Evolutionary conservation across 2,797 vertebrate genomes (phyloP).

Genomic region (Paramormyrops hopkinsi): DNA sequence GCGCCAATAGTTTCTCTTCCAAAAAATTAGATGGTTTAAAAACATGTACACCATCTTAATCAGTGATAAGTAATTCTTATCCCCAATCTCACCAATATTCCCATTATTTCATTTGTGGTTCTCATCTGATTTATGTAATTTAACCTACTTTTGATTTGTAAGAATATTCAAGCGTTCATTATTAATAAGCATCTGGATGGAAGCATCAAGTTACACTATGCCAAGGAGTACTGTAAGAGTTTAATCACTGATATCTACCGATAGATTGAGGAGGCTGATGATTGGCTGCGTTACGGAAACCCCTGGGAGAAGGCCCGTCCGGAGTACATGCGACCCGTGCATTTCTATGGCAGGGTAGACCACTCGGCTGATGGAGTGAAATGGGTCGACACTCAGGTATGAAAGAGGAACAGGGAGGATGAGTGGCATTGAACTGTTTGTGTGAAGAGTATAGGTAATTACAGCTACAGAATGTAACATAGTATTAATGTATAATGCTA

Average conservation of each 20-base stretch:
- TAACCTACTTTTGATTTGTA: background rate
- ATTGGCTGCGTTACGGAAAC: constrained; percentile 89
- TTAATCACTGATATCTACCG: background rate
- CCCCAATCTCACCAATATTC: background rate
- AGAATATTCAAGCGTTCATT: background rate
- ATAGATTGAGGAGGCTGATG: constrained; percentile 84
- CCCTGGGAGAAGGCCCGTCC: constrained; percentile 90
- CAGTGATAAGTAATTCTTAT: background rate
- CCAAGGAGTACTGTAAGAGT: background rate
- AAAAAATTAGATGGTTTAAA: background rate
- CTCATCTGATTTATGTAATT: background rate
- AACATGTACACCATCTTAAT: background rate
- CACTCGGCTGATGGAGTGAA: constrained; percentile 69
- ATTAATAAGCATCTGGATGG: background rate
- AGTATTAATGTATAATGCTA: background rate
- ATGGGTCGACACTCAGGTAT: constrained; percentile 86
- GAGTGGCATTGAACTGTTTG: background rate
- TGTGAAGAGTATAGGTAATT: too few species aligned
- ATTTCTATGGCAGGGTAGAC: constrained; percentile 80
- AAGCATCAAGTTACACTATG: background rate
- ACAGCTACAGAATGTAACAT: background rate
- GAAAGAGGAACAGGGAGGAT: background rate
- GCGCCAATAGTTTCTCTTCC: background rate
- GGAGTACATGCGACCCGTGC: constrained; percentile 79
- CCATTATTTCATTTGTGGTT: background rate